Base-by-base conservation (phyloP, 1,140 invertebrate genomes). In the Drosophila ambigua region DNA sequence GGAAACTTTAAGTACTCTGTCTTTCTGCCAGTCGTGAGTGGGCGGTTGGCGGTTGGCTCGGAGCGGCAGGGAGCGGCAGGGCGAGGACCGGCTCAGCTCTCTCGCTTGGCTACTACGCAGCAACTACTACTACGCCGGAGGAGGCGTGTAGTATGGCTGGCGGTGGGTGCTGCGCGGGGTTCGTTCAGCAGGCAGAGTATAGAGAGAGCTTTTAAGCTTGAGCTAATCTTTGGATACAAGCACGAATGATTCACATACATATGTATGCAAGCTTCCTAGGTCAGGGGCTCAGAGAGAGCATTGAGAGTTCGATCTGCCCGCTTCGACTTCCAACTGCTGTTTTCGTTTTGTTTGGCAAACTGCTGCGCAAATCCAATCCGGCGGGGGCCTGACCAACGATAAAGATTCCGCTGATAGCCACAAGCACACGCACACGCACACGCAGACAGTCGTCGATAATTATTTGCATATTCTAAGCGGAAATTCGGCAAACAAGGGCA, bases 1-100 rank as follows among this genome's bases (percentile, higher is more conserved):
- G 71, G 67, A 62, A 75, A 73, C 50, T 71, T 80, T 73, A 77
- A 77, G 73, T 80, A 74, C 74, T 74, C 64, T 74, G 41, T 64
- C 28, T 62, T 59, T 62, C 54, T 63, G 35, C 48, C 63, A 57
- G 43, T 62, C 53, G 31, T 7, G 39, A 63, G 54, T 16, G 11
- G 23, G 26, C 16, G 23, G 26, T 28, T 20, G 26, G 13, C 3
- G 31, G 16, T 6, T 24, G 9, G 7, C 4, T n/a, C 3, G 5
- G 9, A n/a, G 55, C 13, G 46, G 15, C 4, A 16, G 3, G 7
- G 9, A n/a, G 55, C 13, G 51, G 15, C 23, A 28, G 8, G 7
- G 43, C 13, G 51, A 28, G 35, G 11, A 11, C 35, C n/a, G 35
- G 44, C 39, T 15, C 23, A 60, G 5, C 35, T 50, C 59, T 50